Evolutionary conservation across 2,888 invertebrate genomes (phyloP), one percentile per base, ranked within the genome.

Genomic region (Bombylius major): DNA sequence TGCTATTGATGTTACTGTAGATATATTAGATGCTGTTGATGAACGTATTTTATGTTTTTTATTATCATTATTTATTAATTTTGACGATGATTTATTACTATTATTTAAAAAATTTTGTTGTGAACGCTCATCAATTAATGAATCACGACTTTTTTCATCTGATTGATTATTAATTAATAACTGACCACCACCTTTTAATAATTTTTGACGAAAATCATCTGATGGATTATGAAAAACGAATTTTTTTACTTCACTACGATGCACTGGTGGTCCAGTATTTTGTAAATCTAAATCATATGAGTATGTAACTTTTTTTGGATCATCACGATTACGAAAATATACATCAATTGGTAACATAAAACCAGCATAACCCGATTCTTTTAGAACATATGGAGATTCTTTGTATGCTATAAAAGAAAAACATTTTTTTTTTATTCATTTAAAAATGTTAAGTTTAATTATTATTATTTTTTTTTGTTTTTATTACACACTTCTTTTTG

Each of bases 341-440:
- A 97, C 86, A 68, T 95, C 92, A 66, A 97, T 92, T 0, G 89
- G 88, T 58, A 97, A 78, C 51, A 82, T 79, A 72, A 97, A 97
- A 42, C 96, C 93, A 58, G 94, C 96, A 79, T 97, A 97, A 7
- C 97, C 96, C n/a, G 91, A 89, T 72, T 96, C 95, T 65, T 87
- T 86, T 39, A 97, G 82, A 52, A 82, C 77, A 75, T 89, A 97
- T 4, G 96, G 96, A 53, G 95, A 92, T 62, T 92, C 91, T 69
- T 91, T 93, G 5, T 91, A 78, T 65, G 88, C 93, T 93, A 78
- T 52, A 83, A 82, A 62, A 51, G 54, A 39, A 34, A 58, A 31
- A 23, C 1, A 23, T 2, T 23, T 23, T 23, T 23, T 23, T 23
- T 23, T 23, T 2, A 23, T 23, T 23, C 23, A 23, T 23, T 50